Evolutionary conservation across 2,888 invertebrate species (phyloP), one percentile per base, ranked within the genome.

Genomic region (Exocentrus adspersus): DNA sequence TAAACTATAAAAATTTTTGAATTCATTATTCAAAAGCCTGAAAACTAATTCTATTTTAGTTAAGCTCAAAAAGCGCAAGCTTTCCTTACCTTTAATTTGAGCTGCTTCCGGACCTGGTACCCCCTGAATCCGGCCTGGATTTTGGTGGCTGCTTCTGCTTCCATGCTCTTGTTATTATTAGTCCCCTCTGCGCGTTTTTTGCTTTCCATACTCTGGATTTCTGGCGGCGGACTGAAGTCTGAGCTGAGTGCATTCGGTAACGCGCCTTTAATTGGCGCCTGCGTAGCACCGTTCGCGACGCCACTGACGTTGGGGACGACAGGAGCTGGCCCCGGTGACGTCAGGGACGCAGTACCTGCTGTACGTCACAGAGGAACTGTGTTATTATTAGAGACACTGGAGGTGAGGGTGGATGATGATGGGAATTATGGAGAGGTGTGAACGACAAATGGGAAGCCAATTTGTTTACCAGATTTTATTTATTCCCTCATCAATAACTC

Each of bases 51-150:
- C n/a, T n/a, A n/a, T n/a, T n/a, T n/a, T n/a, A n/a, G n/a, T n/a
- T n/a, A n/a, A n/a, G n/a, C n/a, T n/a, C n/a, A n/a, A n/a, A n/a
- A n/a, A n/a, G n/a, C n/a, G n/a, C 3, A 24, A 24, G 24, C 24
- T 24, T 24, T 24, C 4, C 24, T 24, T 68, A 82, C 83, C 77
- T 82, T 82, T 24, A 73, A 67, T 74, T 82, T 82, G 46, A 83
- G 74, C 67, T 83, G 81, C 68, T 83, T 83, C 64, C 83, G 69
- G 32, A 88, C 88, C 75, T 90, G 84, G 77, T 87, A 90, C 1
- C 90, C 90, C 64, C 90, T 84, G 46, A 90, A 88, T 50, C 89
- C 88, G 14, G 90, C 90, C 79, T 90, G 90, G 69, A 90, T 90
- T 73, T 88, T 88, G 28, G 89, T 90, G 56, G 90, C 90, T 19